Base-by-base conservation (phyloP, 2,888 invertebrate genomes). In the Andrena hattorfiana region DNA sequence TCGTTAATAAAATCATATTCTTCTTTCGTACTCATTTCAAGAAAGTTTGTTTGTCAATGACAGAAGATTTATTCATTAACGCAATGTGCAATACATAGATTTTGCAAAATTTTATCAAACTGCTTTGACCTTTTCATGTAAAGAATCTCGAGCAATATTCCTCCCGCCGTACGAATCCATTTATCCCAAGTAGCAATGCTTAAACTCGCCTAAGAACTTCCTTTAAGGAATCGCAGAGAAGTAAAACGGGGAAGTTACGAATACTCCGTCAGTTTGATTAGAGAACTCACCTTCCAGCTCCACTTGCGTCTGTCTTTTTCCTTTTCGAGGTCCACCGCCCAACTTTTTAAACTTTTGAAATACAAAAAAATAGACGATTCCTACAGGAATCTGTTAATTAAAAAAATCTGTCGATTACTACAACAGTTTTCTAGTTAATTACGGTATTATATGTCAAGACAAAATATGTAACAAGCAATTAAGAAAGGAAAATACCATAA, bases 201-300 rank as follows among this genome's bases (percentile, higher is more conserved):
- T 51, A 32, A 67, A 26, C 26, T 51, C 16, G 10, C 23, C 28
- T n/a, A 67, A 67, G 48, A 67, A 3, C 30, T 51, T 67, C 7
- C 28, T 51, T 16, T 10, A 8, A 48, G 63, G 49, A 67, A 49
- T 51, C 30, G 30, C 54, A n/a, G 54, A 23, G 26, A 54, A 6
- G 8, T 13, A 32, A 67, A 67, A 28, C 26, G 7, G 10, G 23
- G 30, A 48, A 54, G 42, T 69, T 42, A 48, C 56, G 10, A 26
- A 69, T 35, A 30, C 28, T 28, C 56, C 3, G 26, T 0, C 35
- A 26, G 69, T 28, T 42, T 16, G 26, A 69, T 69, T 59, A 26
- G 3, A 69, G 16, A 42, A 42, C 16, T 42, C 42, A 16, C 16
- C 23, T 13, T 59, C 28, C 59, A 48, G 20, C 42, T 13, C 42